Evolutionary conservation across 2,888 invertebrate species (phyloP), one percentile per base, ranked within the genome.

Genomic region (Athalia rosae): DNA sequence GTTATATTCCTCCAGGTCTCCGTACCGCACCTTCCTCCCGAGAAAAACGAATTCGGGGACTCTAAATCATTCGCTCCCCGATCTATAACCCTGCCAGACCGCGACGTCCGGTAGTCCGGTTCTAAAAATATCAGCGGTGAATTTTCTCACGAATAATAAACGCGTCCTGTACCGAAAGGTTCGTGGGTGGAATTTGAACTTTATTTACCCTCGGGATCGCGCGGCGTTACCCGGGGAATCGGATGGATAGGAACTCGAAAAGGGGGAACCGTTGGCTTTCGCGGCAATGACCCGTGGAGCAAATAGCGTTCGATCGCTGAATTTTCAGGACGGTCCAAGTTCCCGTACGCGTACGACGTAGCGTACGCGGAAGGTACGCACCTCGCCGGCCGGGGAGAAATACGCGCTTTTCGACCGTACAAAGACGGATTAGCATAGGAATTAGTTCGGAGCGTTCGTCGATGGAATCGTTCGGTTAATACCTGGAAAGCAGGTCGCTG

Each of bases 391-490:
- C 28, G 28, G 28, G 28, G 28, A 28, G 28, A 28, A 28, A 28
- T 28, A 50, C 50, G 41, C 47, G 69, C 50, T 59, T 47, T 56
- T 59, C 13, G 63, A 58, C 78, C 71, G 79, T 79, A 81, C 83
- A 84, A 86, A 86, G 85, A 84, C 84, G 85, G 85, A 87, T 87
- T 86, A 87, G 85, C 87, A 86, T 87, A 82, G 85, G 85, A 87
- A 86, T 86, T 85, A 85, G 83, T 84, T 83, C 79, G 81, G 82
- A 80, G 78, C 80, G 45, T 53, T 13, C 56, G 66, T 67, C 76
- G 69, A 66, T 58, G 62, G 82, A 79, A 13, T 13, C 41, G 43
- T 58, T 41, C 15, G 58, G 43, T n/a, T 58, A 59, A 13, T 13
- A 53, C 4, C 13, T 45, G 13, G 6, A 9, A 48, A 8, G 48